A percentile compares a stretch with the other conserved stretches of the same genome.
Conservation (phyloP, 2,888 invertebrate genomes). For the Cephus runcator region DNA sequence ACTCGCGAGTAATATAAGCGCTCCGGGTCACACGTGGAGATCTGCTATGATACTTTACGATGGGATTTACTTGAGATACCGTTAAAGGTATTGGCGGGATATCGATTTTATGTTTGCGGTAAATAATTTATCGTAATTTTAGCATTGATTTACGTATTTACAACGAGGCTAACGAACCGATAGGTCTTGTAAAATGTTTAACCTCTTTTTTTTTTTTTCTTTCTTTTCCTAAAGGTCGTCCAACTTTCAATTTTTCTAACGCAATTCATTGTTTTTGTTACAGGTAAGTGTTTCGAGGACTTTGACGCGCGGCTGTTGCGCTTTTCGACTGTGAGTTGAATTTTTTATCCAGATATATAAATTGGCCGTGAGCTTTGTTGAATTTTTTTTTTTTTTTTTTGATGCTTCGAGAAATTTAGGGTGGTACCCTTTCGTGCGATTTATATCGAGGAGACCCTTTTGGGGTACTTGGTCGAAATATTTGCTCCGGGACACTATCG, state of each 20-base stretch:
- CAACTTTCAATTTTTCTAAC: slow-evolving; percentile 9
- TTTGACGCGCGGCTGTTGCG: neutral
- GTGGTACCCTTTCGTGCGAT: neutral
- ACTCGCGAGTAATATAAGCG: slow-evolving; percentile 9
- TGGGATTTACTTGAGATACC: neutral
- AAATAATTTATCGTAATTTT: neutral
- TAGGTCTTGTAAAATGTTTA: neutral
- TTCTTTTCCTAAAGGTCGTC: slow-evolving; percentile 24
- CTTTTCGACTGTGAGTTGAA: neutral
- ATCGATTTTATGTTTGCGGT: neutral
- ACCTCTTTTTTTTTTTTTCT: slow-evolving; percentile 7
- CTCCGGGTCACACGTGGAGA: neutral
- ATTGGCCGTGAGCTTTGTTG: neutral
- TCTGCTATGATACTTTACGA: neutral
- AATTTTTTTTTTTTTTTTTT: neutral
- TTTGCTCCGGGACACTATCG: neutral
- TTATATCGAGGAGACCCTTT: neutral
- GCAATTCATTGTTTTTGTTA: neutral
- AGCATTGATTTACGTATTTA: neutral
- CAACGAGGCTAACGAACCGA: neutral
- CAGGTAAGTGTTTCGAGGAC: slow-evolving; percentile 1
- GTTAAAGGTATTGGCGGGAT: neutral
- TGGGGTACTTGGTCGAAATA: neutral
- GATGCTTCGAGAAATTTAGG: neutral
- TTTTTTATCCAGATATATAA: neutral